Evolutionary conservation across 2,113 vertebrate species (phyloP).

Genomic region (Strix uralensis): DNA sequence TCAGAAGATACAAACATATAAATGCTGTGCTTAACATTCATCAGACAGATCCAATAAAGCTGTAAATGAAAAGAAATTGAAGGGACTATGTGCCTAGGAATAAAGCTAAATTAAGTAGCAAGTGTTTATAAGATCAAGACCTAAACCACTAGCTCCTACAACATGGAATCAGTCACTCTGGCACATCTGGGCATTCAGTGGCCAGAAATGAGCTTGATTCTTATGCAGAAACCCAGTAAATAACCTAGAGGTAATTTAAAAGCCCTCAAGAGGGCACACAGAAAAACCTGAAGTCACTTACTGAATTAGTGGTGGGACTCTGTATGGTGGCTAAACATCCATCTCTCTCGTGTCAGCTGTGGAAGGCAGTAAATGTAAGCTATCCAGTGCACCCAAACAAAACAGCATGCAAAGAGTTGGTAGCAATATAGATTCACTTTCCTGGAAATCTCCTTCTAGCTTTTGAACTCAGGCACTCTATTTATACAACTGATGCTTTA

Average conservation of each 20-base stretch:
- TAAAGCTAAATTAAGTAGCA: conserved; percentile 24
- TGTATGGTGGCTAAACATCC: background rate
- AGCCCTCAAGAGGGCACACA: conserved; percentile 11
- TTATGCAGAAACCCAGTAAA: conserved; percentile 24
- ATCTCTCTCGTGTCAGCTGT: background rate
- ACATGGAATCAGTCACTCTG: background rate
- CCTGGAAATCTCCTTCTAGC: background rate
- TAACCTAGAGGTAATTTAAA: background rate
- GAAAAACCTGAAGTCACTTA: background rate
- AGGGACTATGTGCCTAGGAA: background rate
- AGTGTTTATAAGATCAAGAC: conserved; percentile 1
- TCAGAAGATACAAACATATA: background rate
- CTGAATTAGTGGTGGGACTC: background rate
- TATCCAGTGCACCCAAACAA: background rate
- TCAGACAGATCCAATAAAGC: background rate
- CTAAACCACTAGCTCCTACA: background rate
- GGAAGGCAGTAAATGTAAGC: background rate
- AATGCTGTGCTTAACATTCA: background rate
- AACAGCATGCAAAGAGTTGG: background rate
- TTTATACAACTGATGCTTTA: background rate
- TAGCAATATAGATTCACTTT: background rate
- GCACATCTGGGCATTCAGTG: background rate
- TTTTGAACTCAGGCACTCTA: background rate
- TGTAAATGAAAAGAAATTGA: background rate
- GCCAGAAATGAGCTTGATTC: conserved; percentile 4